Evolutionary conservation across 1,140 invertebrate genomes (phyloP).

Genomic region (Rhagoletis pomonella): DNA sequence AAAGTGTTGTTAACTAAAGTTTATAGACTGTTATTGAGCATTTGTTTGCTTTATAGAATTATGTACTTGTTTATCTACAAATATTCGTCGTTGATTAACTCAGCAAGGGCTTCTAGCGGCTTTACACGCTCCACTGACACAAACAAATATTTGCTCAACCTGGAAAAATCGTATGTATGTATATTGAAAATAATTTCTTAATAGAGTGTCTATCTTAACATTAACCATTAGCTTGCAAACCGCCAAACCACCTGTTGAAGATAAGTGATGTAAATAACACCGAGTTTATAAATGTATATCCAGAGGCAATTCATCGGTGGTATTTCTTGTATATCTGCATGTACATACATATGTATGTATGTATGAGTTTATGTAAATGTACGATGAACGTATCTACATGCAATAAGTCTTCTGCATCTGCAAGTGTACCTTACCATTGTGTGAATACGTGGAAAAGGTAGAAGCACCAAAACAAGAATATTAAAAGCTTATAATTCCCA

Average conservation of each 20-base stretch:
- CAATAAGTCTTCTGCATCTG: not conserved
- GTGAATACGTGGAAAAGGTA: not conserved
- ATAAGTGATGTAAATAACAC: not conserved
- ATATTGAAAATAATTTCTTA: constrained; percentile 13
- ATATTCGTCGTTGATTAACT: not conserved
- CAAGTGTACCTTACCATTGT: not conserved
- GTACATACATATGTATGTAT: not conserved
- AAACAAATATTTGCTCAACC: constrained; percentile 23
- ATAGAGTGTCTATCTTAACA: not conserved
- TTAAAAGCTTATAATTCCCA: not conserved
- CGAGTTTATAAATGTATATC: not conserved
- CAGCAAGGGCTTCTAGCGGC: not conserved
- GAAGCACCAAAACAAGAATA: not conserved
- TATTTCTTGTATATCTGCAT: not conserved
- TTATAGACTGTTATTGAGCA: not conserved
- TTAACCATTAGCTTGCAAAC: not conserved
- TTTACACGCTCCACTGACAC: constrained; percentile 13
- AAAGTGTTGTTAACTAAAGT: not conserved
- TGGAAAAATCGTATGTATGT: not conserved
- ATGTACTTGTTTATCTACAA: not conserved
- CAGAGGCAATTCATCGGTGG: not conserved
- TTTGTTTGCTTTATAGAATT: not conserved
- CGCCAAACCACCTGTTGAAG: not conserved
- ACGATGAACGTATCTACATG: too few species aligned
- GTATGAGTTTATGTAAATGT: too few species aligned